These are phyloP conservation scores for Saimiri boliviensis DNA, from an alignment of 2,113 vertebrate genomes.

Conservation along the genomic window DNA sequence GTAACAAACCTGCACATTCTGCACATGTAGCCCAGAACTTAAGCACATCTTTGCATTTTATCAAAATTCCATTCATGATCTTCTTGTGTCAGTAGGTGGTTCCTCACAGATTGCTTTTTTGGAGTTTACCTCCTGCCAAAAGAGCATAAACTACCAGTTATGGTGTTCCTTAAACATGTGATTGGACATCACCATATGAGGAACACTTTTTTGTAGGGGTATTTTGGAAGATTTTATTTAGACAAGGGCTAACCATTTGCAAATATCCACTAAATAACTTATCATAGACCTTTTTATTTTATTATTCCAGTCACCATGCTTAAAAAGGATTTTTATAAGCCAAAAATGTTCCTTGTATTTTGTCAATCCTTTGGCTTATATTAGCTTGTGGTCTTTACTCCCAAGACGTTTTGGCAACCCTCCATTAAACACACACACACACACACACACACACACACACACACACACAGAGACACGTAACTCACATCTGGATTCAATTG, in stretches of 20 bases:
- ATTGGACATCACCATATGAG: neutral
- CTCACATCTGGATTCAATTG: constrained; percentile 78
- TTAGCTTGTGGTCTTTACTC: constrained; percentile 56
- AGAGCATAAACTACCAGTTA: neutral
- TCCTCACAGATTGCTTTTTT: neutral
- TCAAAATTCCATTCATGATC: neutral
- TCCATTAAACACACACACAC: neutral
- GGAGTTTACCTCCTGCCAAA: neutral
- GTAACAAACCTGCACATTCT: too few relatives aligned
- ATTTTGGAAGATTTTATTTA: constrained; percentile 58
- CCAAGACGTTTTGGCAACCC: constrained; percentile 62
- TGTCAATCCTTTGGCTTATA: constrained; percentile 61
- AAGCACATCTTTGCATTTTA: neutral
- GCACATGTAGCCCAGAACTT: too few relatives aligned
- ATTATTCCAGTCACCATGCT: constrained; percentile 15
- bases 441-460: neutral
- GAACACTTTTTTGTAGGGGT: neutral
- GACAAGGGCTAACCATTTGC: neutral
- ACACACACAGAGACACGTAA: constrained; percentile 50
- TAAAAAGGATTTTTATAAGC: constrained; percentile 35
- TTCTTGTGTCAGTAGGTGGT: neutral
- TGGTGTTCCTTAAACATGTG: neutral
- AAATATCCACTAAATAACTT: constrained; percentile 52
- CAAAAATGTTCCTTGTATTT: constrained; percentile 40
- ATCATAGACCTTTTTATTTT: constrained; percentile 1